Evolutionary conservation across 2,797 vertebrate genomes (phyloP).

Genomic region (Clarias pachynema): DNA sequence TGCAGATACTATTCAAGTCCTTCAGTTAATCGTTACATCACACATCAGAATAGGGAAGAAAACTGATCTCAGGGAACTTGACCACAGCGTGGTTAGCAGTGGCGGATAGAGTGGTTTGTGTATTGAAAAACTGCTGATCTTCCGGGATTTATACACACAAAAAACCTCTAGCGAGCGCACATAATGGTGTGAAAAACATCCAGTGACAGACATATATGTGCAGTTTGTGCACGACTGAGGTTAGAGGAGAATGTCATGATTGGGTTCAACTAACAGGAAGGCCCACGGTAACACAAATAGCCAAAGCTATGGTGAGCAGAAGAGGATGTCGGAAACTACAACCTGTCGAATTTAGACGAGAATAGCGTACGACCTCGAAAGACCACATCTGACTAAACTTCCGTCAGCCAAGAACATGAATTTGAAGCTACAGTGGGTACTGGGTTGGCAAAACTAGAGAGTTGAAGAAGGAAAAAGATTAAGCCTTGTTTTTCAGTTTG

Average conservation of each 20-base stretch:
- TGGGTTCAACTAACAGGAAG: neutral
- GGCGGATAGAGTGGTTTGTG: neutral
- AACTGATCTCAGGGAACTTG: neutral
- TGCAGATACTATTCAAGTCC: neutral
- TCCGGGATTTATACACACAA: neutral
- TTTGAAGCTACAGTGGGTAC: neutral
- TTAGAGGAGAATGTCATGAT: neutral
- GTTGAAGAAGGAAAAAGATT: neutral
- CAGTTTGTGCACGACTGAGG: neutral
- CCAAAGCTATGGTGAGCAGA: neutral
- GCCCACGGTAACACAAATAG: neutral
- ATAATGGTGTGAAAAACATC: conserved; percentile 3
- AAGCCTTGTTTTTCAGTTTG: neutral
- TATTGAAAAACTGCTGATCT: neutral
- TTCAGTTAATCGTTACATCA: neutral
- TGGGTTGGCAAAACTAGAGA: neutral
- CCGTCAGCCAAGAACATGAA: neutral
- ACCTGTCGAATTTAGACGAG: neutral
- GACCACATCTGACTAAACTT: neutral
- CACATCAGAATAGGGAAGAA: neutral
- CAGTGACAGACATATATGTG: neutral
- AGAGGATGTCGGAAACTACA: neutral
- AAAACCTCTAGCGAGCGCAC: neutral
- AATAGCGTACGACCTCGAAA: neutral
- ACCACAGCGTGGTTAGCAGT: neutral